A percentile compares a stretch with the other conserved stretches of the same genome.
Conservation (phyloP, 1,140 invertebrate species). For the Lithobius niger region DNA sequence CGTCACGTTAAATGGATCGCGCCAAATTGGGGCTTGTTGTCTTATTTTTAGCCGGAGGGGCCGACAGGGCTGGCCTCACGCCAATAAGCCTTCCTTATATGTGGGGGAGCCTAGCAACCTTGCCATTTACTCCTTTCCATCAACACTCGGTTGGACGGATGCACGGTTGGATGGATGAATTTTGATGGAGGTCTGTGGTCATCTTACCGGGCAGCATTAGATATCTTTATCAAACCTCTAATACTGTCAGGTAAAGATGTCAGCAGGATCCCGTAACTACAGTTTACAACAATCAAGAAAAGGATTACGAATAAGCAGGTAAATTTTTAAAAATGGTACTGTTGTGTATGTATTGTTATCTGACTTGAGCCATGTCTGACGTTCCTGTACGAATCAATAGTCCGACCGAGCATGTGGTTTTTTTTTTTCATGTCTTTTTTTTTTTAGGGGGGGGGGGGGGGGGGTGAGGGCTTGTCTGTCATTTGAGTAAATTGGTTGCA, state of each 20-base stretch:
- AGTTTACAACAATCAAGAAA: no score
- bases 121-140: background rate
- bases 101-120: background rate
- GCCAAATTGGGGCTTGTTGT: slow-evolving; percentile 8
- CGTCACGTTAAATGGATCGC: background rate
- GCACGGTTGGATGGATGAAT: background rate
- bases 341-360: no score
- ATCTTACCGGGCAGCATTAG: slow-evolving; percentile 94
- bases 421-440: no score
- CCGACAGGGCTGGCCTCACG: background rate
- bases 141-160: background rate
- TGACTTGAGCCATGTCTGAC: no score
- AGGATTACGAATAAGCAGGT: no score
- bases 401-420: no score
- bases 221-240: slow-evolving; percentile 57
- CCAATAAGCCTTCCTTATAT: slow-evolving; percentile 1
- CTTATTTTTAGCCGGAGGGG: slow-evolving; percentile 9
- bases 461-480: no score
- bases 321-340: no score
- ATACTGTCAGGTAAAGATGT: slow-evolving; percentile 96
- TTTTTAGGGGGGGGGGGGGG: no score
- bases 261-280: slow-evolving; percentile 42
- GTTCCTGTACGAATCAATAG: no score
- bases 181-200: slow-evolving; percentile 22
- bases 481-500: no score